Percentiles rank a stretch among this genome's conserved stretches.
Conservation (phyloP, 2,113 vertebrate species). For the Typhlomys cinereus region DNA sequence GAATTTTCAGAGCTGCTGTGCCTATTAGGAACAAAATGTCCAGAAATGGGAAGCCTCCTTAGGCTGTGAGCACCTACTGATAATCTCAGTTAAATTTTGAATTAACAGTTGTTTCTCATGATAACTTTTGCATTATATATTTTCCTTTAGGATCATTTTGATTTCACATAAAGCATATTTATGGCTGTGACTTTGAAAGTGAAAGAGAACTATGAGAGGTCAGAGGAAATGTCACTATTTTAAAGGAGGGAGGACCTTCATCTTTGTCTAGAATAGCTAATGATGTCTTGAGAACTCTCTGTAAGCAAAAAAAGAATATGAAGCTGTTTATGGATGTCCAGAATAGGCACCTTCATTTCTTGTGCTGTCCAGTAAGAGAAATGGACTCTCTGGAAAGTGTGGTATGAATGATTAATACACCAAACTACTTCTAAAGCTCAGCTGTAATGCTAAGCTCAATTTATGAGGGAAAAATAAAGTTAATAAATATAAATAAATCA, state of each 20-base stretch:
- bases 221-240: no score
- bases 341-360: slow-evolving; percentile 51
- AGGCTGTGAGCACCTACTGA: no score
- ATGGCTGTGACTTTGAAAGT: no score
- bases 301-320: slow-evolving; percentile 15
- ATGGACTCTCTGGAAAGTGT: not conserved
- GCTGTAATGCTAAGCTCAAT: not conserved
- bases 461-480: not conserved
- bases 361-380: slow-evolving; percentile 42
- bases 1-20: no score
- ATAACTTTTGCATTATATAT: no score
- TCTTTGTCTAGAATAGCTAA: slow-evolving; percentile 43
- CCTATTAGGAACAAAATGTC: no score
- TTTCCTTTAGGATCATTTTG: no score
- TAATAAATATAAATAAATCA: not conserved
- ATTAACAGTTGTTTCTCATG: no score
- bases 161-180: no score
- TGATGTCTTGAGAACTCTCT: slow-evolving; percentile 24
- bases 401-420: not conserved
- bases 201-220: no score
- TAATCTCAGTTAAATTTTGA: no score
- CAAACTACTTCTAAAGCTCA: slow-evolving; percentile 47
- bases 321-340: slow-evolving; percentile 55
- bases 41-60: no score
- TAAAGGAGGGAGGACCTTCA: slow-evolving; percentile 44